A percentile compares a stretch with the other conserved stretches of the same genome.
Conservation (phyloP, 1,140 invertebrate species). For the Meloidogyne hapla region DNA sequence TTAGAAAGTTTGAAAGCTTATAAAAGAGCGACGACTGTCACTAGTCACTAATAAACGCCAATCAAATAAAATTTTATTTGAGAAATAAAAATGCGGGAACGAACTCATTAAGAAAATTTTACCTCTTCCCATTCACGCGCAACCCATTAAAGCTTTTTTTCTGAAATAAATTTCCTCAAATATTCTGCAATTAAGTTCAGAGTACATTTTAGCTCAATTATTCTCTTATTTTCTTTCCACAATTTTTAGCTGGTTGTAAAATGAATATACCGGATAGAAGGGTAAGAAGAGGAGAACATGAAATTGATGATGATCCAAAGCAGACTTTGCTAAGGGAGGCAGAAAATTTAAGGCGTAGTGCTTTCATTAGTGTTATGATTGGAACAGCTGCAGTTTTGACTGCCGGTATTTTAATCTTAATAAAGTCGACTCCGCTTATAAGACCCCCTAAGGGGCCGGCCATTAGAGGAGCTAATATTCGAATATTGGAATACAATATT, state of each 20-base stretch:
- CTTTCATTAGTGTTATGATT: conserved; percentile 56
- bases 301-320: conserved; percentile 25
- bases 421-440: too few relatives aligned
- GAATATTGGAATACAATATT: too few relatives aligned
- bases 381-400: conserved; percentile 54
- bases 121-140: background rate
- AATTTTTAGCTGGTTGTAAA: conserved; percentile 1
- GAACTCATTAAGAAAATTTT: background rate
- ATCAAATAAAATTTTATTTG: background rate
- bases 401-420: conserved; percentile 19
- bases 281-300: background rate
- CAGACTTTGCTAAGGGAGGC: conserved; percentile 33
- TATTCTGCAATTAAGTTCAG: background rate
- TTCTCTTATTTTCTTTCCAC: background rate
- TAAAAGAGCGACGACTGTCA: too few relatives aligned
- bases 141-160: conserved; percentile 2
- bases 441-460: too few relatives aligned
- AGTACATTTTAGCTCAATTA: background rate
- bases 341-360: conserved; percentile 40
- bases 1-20: background rate
- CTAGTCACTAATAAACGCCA: too few relatives aligned
- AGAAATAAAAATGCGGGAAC: background rate
- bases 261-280: conserved; percentile 16
- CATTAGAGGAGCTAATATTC: too few relatives aligned
- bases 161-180: background rate